phyloP scores from a whole-genome alignment of 2,797 vertebrate genomes.

The Falco cherrug region DNA sequence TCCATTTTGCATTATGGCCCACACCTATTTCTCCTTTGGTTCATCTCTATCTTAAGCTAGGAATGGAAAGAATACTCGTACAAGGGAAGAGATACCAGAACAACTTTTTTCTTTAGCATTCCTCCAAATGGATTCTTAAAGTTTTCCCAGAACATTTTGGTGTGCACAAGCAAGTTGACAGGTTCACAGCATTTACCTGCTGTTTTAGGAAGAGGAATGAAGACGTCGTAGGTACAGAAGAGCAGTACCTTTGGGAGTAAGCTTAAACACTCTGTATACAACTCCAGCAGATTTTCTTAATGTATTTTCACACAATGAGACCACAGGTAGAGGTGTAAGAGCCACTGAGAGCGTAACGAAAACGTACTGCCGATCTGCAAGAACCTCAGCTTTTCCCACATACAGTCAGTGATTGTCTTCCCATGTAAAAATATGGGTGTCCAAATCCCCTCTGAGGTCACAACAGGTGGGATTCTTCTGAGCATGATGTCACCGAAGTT shows the following conservation, averaged over 20 bases:
- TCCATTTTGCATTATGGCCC: not conserved
- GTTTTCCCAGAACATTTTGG: not conserved
- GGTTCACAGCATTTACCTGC: not conserved
- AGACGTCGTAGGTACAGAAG: not conserved
- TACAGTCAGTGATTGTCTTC: not conserved
- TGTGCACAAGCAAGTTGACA: not conserved
- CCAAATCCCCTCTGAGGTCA: not conserved
- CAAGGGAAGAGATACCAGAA: not conserved
- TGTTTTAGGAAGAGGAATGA: conserved; percentile 21
- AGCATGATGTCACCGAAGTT: not conserved
- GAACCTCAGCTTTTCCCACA: not conserved
- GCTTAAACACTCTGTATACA: not conserved
- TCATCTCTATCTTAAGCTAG: not conserved
- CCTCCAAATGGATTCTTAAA: not conserved
- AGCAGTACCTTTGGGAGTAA: not conserved
- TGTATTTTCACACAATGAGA: not conserved
- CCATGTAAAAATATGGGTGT: not conserved
- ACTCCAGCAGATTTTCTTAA: not conserved
- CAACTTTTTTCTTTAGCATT: not conserved
- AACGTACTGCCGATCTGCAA: not conserved
- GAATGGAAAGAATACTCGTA: not conserved
- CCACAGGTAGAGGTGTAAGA: not conserved
- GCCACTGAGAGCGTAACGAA: not conserved
- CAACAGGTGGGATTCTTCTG: not conserved
- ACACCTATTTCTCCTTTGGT: not conserved